Conservation (phyloP, 2,888 invertebrate genomes). For the Plusia festucae region DNA sequence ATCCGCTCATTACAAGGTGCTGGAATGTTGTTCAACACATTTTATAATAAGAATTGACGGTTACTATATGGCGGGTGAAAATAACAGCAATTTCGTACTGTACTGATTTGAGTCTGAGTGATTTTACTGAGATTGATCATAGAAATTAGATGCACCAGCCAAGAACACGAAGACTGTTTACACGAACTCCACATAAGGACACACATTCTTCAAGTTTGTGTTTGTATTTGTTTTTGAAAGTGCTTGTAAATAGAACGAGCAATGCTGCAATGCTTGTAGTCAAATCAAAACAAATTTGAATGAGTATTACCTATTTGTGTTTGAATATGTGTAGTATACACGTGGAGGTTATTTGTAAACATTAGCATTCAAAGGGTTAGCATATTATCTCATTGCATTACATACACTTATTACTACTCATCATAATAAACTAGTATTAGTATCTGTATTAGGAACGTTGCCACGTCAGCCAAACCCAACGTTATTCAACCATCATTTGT, state of each 20-base stretch:
- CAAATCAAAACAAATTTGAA: slow-evolving; percentile 1
- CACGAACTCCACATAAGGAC: background rate
- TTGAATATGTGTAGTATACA: slow-evolving; percentile 2
- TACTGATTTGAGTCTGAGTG: slow-evolving; percentile 49
- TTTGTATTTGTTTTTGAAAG: background rate
- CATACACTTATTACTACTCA: background rate
- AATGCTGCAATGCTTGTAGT: background rate
- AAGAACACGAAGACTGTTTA: slow-evolving; percentile 28
- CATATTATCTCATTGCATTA: background rate
- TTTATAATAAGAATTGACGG: slow-evolving; percentile 79
- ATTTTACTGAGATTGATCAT: slow-evolving; percentile 55
- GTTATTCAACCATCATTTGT: background rate
- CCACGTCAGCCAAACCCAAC: too few species aligned
- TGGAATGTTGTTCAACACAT: slow-evolving; percentile 85
- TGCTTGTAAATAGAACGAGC: background rate
- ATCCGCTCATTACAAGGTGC: slow-evolving; percentile 86
- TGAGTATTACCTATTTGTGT: background rate
- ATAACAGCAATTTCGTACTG: slow-evolving; percentile 66
- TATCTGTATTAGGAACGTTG: too few species aligned
- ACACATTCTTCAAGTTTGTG: background rate
- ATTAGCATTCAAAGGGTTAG: background rate
- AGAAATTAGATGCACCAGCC: slow-evolving; percentile 24
- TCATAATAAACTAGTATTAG: too few species aligned
- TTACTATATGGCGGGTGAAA: slow-evolving; percentile 70
- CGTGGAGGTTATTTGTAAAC: slow-evolving; percentile 1